phyloP scores from a whole-genome alignment of 2,797 vertebrate genomes.

The Hydrolagus colliei region DNA sequence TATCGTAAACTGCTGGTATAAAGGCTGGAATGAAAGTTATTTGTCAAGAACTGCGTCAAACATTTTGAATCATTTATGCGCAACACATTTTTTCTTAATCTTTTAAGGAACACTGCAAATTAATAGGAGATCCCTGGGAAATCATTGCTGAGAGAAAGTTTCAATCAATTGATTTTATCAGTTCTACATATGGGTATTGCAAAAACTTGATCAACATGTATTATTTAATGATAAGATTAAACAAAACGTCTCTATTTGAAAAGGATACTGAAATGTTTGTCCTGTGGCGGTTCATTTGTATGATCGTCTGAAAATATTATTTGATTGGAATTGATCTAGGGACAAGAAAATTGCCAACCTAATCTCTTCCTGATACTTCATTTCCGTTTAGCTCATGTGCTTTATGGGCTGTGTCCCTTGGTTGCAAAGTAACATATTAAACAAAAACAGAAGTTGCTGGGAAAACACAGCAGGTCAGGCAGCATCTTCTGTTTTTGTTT shows the following conservation, averaged over 20 bases:
- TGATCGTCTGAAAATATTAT: neutral
- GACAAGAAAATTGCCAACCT: neutral
- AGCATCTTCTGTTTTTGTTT: too few species aligned
- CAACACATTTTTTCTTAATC: neutral
- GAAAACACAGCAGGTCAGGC: too few species aligned
- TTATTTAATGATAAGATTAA: conserved; percentile 13
- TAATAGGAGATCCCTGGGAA: neutral
- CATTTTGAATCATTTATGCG: neutral
- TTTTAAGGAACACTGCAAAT: too few species aligned
- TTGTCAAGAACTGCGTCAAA: neutral
- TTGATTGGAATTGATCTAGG: neutral
- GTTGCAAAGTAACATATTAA: neutral
- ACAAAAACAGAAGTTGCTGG: too few species aligned
- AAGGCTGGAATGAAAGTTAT: neutral
- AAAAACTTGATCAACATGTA: neutral
- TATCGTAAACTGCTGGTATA: neutral
- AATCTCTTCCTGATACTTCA: neutral
- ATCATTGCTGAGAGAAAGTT: neutral
- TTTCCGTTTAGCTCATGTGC: neutral
- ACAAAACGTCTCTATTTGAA: neutral
- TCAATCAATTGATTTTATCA: neutral
- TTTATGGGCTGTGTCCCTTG: too few species aligned
- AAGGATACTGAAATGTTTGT: conserved; percentile 12
- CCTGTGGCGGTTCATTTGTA: neutral
- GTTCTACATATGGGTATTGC: neutral